Evolutionary conservation across 2,888 invertebrate genomes (phyloP).

Genomic region (Phalera bucephala): DNA sequence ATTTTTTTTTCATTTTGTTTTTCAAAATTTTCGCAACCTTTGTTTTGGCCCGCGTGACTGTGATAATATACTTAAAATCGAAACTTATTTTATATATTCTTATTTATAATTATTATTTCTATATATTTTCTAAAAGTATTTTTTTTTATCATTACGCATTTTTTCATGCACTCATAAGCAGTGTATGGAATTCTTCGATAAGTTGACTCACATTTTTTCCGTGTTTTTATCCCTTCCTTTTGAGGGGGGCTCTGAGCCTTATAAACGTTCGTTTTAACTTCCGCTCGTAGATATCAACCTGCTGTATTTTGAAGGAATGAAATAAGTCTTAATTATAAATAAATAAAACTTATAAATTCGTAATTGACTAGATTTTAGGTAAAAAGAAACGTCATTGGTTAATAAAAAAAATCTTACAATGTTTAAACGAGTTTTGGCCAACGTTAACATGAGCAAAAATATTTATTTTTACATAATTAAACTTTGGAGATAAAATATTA

Average conservation of each 20-base stretch:
- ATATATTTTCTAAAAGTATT: constrained; percentile 69
- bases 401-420: not conserved
- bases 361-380: constrained; percentile 29
- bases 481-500: no score
- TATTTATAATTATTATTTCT: constrained; percentile 38
- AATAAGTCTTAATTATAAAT: constrained; percentile 5
- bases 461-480: not conserved
- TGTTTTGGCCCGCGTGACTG: constrained; percentile 72
- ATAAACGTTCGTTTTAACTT: constrained; percentile 2
- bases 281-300: constrained; percentile 23
- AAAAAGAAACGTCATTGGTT: constrained; percentile 14
- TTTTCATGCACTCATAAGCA: constrained; percentile 67
- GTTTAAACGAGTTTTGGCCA: no score
- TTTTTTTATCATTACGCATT: constrained; percentile 49
- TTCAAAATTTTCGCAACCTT: constrained; percentile 54
- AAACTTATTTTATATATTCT: constrained; percentile 37
- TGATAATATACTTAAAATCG: constrained; percentile 51
- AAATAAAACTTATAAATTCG: constrained; percentile 9
- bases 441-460: no score
- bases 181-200: constrained; percentile 60
- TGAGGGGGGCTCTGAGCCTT: constrained; percentile 28
- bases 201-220: constrained; percentile 73
- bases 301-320: constrained; percentile 8
- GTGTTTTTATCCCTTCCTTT: constrained; percentile 22
- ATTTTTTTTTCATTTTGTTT: constrained; percentile 23